Conservation (phyloP, 2,113 vertebrate genomes). For the Tamias sibiricus region DNA sequence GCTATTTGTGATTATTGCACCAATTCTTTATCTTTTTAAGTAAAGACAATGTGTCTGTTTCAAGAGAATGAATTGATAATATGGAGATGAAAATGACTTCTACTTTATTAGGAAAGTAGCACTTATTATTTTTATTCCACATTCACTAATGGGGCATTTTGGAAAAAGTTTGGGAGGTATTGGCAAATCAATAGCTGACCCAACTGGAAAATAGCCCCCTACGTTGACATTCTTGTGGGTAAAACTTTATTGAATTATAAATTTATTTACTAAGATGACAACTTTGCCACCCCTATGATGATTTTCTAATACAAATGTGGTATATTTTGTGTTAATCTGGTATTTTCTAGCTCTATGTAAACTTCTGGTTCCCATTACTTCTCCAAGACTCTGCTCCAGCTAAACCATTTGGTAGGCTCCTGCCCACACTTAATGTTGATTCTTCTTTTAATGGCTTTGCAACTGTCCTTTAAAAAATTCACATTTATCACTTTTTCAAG, state of each 20-base stretch:
- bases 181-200: not conserved
- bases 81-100: not conserved
- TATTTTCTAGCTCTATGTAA: not conserved
- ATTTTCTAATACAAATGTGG: not conserved
- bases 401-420: not conserved
- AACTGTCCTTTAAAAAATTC: not conserved
- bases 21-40: not conserved
- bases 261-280: not conserved
- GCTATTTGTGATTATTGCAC: not conserved
- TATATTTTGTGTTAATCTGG: not conserved
- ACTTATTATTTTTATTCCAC: not conserved
- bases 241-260: not conserved
- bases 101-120: not conserved
- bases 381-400: not conserved
- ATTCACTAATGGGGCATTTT: not conserved
- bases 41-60: not conserved
- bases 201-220: not conserved
- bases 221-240: not conserved
- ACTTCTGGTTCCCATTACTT: not conserved
- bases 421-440: not conserved
- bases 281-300: not conserved
- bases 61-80: not conserved
- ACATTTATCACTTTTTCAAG: not conserved
- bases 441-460: not conserved
- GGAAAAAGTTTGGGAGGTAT: not conserved